These are phyloP conservation scores for Sinonovacula constricta DNA, from an alignment of 1,140 invertebrate genomes.

Conservation along the genomic window DNA sequence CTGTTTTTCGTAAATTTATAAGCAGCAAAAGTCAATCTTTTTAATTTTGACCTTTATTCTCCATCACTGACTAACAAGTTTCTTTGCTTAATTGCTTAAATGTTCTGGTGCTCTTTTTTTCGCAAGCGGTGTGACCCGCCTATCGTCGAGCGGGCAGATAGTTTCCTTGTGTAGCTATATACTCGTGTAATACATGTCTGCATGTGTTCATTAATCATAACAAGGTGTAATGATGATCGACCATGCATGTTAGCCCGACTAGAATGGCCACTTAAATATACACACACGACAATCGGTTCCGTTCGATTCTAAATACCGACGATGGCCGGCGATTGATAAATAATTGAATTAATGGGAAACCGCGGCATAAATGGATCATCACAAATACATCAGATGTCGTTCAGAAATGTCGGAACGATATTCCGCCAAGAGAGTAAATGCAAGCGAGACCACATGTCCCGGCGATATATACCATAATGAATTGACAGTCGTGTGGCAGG, in stretches of 20 bases:
- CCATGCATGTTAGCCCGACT: not conserved
- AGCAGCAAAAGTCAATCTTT: too few species aligned
- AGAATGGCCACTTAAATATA: not conserved
- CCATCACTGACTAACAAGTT: too few species aligned
- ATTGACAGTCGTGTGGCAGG: conserved; percentile 31
- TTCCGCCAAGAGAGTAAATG: not conserved
- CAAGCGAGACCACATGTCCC: not conserved
- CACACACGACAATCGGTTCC: not conserved
- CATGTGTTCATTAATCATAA: not conserved
- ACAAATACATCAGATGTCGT: conserved; percentile 15
- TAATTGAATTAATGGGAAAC: conserved; percentile 49
- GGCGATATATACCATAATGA: too few species aligned
- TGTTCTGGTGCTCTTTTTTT: not conserved
- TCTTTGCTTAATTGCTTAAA: not conserved
- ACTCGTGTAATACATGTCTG: conserved; percentile 18
- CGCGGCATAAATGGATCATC: conserved; percentile 31
- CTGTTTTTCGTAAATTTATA: too few species aligned
- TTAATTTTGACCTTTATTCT: too few species aligned
- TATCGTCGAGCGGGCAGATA: not conserved
- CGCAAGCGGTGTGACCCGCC: not conserved
- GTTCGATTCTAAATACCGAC: not conserved
- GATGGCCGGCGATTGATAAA: conserved; percentile 35
- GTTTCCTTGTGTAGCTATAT: not conserved
- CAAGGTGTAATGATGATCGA: not conserved
- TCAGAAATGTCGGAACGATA: conserved; percentile 13